These are phyloP conservation scores for Zenarchopterus dispar DNA, from an alignment of 2,797 vertebrate species.

Conservation along the genomic window DNA sequence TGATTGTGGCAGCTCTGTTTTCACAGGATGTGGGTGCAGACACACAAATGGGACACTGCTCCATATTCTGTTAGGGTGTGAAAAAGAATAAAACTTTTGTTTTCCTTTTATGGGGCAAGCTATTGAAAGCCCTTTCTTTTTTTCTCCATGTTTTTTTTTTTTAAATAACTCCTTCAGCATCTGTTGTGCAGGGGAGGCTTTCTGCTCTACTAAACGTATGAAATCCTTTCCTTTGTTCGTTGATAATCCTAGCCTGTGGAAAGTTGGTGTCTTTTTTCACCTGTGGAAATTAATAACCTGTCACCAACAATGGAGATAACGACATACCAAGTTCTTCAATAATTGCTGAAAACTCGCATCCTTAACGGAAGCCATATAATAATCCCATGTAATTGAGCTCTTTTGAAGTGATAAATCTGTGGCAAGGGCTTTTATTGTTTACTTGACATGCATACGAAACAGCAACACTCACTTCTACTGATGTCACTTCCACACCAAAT, in stretches of 20 bases:
- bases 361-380: constrained; percentile 73
- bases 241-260: constrained; percentile 71
- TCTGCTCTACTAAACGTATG: constrained; percentile 33
- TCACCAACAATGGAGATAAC: constrained; percentile 62
- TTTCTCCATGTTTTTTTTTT: constrained; percentile 43
- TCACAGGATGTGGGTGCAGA: constrained; percentile 61
- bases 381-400: constrained; percentile 74
- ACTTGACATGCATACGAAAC: constrained; percentile 73
- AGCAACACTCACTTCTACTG: constrained; percentile 49
- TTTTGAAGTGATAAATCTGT: constrained; percentile 65
- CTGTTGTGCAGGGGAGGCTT: constrained; percentile 44
- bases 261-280: constrained; percentile 48
- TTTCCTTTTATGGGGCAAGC: constrained; percentile 17
- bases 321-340: constrained; percentile 63
- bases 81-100: constrained; percentile 27
- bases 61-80: constrained; percentile 17
- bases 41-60: constrained; percentile 9
- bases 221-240: constrained; percentile 53
- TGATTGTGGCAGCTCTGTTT: constrained; percentile 64
- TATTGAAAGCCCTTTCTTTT: constrained; percentile 21
- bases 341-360: constrained; percentile 55
- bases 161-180: constrained; percentile 23
- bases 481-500: constrained; percentile 40
- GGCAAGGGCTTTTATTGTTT: constrained; percentile 62
- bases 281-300: constrained; percentile 59